These are phyloP conservation scores for Eledona agricola DNA, from an alignment of 2,888 invertebrate species.

Conservation along the genomic window DNA sequence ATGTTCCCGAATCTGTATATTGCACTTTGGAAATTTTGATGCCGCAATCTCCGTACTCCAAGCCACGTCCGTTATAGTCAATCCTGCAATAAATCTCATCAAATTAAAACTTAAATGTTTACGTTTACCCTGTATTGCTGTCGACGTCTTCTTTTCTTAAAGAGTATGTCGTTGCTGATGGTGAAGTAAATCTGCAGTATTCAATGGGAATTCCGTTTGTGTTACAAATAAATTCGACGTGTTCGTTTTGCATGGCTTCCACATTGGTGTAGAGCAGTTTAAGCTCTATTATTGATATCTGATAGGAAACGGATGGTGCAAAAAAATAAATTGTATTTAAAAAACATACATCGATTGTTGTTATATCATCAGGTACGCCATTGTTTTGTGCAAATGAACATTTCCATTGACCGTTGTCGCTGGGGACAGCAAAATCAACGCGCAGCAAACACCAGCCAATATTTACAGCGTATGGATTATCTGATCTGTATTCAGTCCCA, in stretches of 20 bases:
- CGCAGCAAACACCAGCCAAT: constrained; percentile 1
- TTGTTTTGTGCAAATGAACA: constrained; percentile 38
- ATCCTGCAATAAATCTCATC: constrained; percentile 14
- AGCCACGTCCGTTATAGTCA: constrained; percentile 32
- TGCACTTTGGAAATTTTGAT: constrained; percentile 31
- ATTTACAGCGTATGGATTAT: constrained; percentile 3
- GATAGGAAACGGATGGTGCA: background rate
- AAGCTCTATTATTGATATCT: constrained; percentile 32
- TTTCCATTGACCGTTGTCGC: constrained; percentile 41
- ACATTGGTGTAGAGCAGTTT: constrained; percentile 16
- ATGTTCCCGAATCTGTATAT: constrained; percentile 18
- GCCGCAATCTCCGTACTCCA: constrained; percentile 40
- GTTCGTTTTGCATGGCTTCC: constrained; percentile 27
- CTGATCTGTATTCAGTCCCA: constrained; percentile 33
- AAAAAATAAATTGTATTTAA: background rate
- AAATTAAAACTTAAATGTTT: background rate
- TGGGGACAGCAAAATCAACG: background rate
- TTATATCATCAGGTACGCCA: constrained; percentile 34
- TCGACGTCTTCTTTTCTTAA: constrained; percentile 7
- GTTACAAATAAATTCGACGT: constrained; percentile 33
- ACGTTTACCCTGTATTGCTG: background rate
- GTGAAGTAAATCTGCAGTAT: constrained; percentile 37
- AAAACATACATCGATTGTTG: constrained; percentile 25
- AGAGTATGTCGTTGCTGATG: constrained; percentile 21
- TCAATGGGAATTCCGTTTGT: constrained; percentile 30